Base-by-base conservation (phyloP, 2,888 invertebrate species). In the Lycocerus yunnanus region DNA sequence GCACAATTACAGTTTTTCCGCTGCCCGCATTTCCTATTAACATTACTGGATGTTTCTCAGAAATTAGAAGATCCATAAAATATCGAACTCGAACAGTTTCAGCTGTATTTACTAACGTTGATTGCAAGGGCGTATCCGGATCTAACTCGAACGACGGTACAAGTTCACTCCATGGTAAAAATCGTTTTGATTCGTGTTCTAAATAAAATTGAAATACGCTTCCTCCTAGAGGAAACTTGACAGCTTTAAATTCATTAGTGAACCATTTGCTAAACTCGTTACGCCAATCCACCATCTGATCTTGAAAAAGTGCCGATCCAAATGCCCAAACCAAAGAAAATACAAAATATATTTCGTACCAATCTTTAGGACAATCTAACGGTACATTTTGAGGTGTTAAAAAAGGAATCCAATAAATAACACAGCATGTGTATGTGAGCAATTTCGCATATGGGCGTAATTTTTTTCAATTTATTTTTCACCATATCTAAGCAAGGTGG, bases 201-300 rank as follows among this genome's bases (percentile, higher is more conserved):
- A 98, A 95, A 86, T 92, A 97, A 87, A 93, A 98, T 82, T 94
- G 94, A 85, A 98, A 98, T 1, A 98, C 93, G 68, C 93, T 95
- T 2, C 95, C 96, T 1, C 91, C 89, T 0, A 91, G 84, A 0
- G 98, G 97, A 87, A 97, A 97, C 86, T 95, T 95, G 20, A 98
- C 91, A 0, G 94, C 90, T 87, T 97, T 97, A 86, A 97, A 98
- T 87, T 98, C 98, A 78, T 93, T 94, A 15, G 91, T 89, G 90
- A 97, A 98, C 97, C 97, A 98, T 86, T 97, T 97, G 84, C 94
- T 95, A 86, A 98, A 98, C 84, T 98, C 98, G 80, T 94, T 94
- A 61, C 97, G 91, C 93, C 97, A 96, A 85, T 98, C 97, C 3
- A 94, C 90, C 60, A 96, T 88, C 89, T 97, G 93, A 88, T 97